Evolutionary conservation across 1,140 invertebrate species (phyloP).

Genomic region (Macrobrachium rosenbergii): DNA sequence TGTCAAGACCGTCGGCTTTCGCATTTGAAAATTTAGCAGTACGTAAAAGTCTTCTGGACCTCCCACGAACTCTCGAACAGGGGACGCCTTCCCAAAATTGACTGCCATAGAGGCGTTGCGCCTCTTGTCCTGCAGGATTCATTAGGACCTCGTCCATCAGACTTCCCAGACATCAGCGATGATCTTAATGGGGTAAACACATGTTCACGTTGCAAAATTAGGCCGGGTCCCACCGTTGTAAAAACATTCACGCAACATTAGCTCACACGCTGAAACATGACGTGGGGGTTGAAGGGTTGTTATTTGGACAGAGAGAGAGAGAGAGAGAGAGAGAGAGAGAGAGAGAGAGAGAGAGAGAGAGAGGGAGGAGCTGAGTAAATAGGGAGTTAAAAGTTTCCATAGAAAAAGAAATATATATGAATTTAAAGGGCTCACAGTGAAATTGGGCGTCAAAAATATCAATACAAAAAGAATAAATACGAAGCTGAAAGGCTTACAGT

Average conservation of each 20-base stretch:
- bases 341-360: not conserved
- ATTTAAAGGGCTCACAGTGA: no score
- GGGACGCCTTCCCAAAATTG: no score
- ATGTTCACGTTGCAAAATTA: conserved; percentile 30
- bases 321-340: not conserved
- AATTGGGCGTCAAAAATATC: no score
- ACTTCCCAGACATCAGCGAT: conserved; percentile 27
- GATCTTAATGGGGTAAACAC: conserved; percentile 58
- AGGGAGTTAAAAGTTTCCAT: not conserved
- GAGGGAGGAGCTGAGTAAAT: not conserved
- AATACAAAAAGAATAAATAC: no score
- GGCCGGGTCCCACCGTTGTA: conserved; percentile 24
- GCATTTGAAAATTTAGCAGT: no score
- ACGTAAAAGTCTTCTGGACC: not conserved
- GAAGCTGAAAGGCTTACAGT: no score
- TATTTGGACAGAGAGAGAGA: not conserved
- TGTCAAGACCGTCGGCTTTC: no score
- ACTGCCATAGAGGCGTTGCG: not conserved
- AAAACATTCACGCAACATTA: conserved; percentile 42
- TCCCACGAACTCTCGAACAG: not conserved
- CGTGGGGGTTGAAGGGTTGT: not conserved
- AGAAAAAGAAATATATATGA: not conserved
- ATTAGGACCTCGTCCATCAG: conserved; percentile 53
- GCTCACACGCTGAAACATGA: not conserved
- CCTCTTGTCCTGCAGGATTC: conserved; percentile 47